Base-by-base conservation (phyloP, 2,797 vertebrate species). In the Lacerta agilis region DNA sequence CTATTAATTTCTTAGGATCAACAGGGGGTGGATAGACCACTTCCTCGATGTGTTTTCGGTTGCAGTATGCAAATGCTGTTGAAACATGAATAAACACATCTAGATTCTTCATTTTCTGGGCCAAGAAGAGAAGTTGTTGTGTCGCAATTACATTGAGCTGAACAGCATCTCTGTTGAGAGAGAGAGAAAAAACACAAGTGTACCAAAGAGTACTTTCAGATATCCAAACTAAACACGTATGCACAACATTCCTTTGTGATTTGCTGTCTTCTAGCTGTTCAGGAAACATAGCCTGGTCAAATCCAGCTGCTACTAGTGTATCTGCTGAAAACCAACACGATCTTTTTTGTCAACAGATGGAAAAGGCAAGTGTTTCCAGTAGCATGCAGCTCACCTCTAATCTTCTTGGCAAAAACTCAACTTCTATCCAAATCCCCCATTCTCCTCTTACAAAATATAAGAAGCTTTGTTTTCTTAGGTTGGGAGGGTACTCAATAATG, bases 81-180 rank as follows among this genome's bases (percentile, higher is more conserved):
- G 98, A 99, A 86, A 99, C 92, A 13, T 99, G 98, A 91, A 98
- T 94, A 92, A 99, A 99, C 85, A 99, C 96, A 94, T 99, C 98
- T 92, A 99, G 96, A 83, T 98, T 97, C 95, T 98, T 98, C 97
- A 99, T 99, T 82, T 76, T 96, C 90, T 97, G 98, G 43, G 98
- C 99, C 94, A 99, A 95, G 1, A 96, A 95, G 86, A 99, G 88
- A 94, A 99, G 97, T 94, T 98, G 98, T 88, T 97, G 98, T 2
- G 98, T 99, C 91, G 98, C 98, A 92, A 98, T 96, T 87, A 99
- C 98, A 11, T 99, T 99, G 94, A 99, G 96, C 96, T 98, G 98
- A 97, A 99, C 97, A 15, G 99, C 98, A 95, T 99, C 98, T 97
- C 99, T 99, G 76, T 83, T 87, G 89, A 94, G 93, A 17, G 90